Percentiles rank a stretch among this genome's conserved stretches.
Evolutionary conservation across 2,113 vertebrate species (phyloP).

Genomic region (Eublepharis macularius): DNA sequence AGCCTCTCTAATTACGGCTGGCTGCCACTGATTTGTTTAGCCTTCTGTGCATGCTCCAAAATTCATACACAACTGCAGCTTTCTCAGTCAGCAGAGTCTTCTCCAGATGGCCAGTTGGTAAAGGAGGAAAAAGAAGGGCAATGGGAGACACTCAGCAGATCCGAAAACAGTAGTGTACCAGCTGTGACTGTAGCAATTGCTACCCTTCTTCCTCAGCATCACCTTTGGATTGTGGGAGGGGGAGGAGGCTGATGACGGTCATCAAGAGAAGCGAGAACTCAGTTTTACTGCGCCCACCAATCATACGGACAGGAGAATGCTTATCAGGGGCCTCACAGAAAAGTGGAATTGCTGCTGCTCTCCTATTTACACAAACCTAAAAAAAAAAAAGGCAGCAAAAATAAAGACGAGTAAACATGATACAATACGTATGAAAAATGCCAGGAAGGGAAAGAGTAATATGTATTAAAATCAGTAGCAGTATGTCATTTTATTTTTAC

Average conservation of each 20-base stretch:
- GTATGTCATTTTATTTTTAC: neutral
- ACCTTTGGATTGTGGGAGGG: too few species aligned
- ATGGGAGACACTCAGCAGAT: neutral
- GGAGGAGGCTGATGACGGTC: too few species aligned
- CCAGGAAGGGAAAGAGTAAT: accelerated
- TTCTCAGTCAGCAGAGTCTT: neutral
- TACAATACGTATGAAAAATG: accelerated
- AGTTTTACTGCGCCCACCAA: neutral
- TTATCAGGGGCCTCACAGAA: neutral
- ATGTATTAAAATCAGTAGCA: accelerated
- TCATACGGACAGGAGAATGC: neutral
- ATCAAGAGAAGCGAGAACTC: too few species aligned
- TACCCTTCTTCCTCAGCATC: neutral
- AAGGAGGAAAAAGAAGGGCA: neutral
- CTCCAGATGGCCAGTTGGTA: neutral
- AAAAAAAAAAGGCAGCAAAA: conserved; percentile 3
- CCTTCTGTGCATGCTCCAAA: neutral
- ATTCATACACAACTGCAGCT: neutral
- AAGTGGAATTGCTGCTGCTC: neutral
- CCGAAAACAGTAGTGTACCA: neutral
- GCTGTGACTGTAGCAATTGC: neutral
- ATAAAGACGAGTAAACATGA: neutral
- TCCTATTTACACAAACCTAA: neutral
- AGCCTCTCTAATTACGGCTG: neutral
- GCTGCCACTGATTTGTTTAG: neutral